phyloP scores from a whole-genome alignment of 1,140 invertebrate species.

The Oedothorax gibbosus region DNA sequence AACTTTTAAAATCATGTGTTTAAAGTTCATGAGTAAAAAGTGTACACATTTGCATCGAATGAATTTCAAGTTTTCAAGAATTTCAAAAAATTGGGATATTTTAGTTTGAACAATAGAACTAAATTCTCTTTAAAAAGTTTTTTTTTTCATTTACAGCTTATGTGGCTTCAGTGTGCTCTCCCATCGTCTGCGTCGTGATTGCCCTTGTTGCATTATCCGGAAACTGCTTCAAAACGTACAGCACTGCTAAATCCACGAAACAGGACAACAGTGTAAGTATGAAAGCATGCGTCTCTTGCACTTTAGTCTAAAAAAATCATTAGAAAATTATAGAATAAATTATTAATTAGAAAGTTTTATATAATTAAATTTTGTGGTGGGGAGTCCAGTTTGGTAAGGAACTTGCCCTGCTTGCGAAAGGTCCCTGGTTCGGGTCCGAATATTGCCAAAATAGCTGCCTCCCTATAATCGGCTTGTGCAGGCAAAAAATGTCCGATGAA shows the following conservation, averaged over 20 bases:
- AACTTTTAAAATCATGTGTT: too few species aligned
- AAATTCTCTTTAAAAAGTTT: background rate
- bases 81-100: background rate
- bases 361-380: too few species aligned
- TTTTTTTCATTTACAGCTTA: slow-evolving; percentile 18
- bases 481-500: too few species aligned
- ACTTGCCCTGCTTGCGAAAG: too few species aligned
- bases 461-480: too few species aligned
- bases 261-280: slow-evolving; percentile 5
- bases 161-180: slow-evolving; percentile 17
- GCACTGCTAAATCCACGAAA: background rate
- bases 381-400: too few species aligned
- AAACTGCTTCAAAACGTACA: background rate
- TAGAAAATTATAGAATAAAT: too few species aligned
- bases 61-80: background rate
- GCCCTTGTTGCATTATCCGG: slow-evolving; percentile 17
- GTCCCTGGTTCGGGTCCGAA: too few species aligned
- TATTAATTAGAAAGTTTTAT: background rate
- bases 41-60: too few species aligned
- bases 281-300: background rate
- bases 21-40: too few species aligned
- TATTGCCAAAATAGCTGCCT: too few species aligned
- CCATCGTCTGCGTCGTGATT: slow-evolving; percentile 22
- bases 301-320: background rate
- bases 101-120: too few species aligned